These are phyloP conservation scores for Leistus spinibarbis DNA, from an alignment of 2,888 invertebrate genomes.

Conservation along the genomic window DNA sequence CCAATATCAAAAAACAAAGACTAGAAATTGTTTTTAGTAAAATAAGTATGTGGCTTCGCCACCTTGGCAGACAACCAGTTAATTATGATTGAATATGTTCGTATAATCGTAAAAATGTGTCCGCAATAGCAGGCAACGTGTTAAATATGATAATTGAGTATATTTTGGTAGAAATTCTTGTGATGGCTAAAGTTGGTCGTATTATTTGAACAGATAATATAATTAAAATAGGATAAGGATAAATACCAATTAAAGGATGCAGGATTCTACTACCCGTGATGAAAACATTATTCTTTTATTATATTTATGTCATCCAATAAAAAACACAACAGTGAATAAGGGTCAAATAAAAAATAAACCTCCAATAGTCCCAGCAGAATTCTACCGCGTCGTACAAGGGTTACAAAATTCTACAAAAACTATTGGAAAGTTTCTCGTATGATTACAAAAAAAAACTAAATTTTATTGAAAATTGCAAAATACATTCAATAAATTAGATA, in stretches of 20 bases:
- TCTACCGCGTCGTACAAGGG: constrained; percentile 20
- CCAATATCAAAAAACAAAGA: too few species aligned
- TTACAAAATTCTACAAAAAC: constrained; percentile 50
- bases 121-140: too few species aligned
- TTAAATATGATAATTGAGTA: too few species aligned
- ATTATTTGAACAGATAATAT: not conserved
- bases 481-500: not conserved
- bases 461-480: constrained; percentile 38
- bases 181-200: not conserved
- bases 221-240: not conserved
- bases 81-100: too few species aligned
- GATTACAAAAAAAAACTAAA: constrained; percentile 29
- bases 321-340: constrained; percentile 16
- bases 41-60: too few species aligned
- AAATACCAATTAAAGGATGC: not conserved
- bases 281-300: not conserved
- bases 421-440: constrained; percentile 46
- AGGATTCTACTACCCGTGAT: not conserved
- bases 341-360: constrained; percentile 52
- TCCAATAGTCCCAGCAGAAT: constrained; percentile 53
- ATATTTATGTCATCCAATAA: constrained; percentile 16
- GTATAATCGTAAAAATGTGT: too few species aligned
- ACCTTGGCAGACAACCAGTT: too few species aligned
- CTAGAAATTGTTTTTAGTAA: too few species aligned
- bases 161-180: not conserved